Percentiles rank a stretch among this genome's conserved stretches.
Evolutionary conservation across 2,888 invertebrate species (phyloP).

Genomic region (Sepioteuthis lessoniana): DNA sequence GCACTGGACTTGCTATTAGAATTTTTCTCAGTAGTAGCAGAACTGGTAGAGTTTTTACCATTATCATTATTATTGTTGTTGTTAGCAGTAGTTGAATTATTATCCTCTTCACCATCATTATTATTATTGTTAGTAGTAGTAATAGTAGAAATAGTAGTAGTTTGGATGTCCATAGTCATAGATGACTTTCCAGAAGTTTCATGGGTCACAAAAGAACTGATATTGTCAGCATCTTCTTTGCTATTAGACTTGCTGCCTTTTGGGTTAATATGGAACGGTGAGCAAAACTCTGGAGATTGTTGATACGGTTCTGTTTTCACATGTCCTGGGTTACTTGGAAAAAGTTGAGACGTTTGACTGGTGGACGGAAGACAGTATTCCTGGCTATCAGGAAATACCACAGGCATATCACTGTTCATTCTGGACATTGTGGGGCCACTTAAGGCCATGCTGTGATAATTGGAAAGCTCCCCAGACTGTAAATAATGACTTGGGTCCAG

Average conservation of each 20-base stretch:
- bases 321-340: neutral
- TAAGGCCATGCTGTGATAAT: constrained; percentile 34
- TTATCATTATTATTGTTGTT: neutral
- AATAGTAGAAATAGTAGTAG: neutral
- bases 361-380: constrained; percentile 49
- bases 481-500: constrained; percentile 44
- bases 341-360: constrained; percentile 35
- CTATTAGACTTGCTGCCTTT: neutral
- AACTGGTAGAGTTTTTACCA: neutral
- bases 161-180: neutral
- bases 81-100: constrained; percentile 16
- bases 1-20: neutral
- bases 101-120: neutral
- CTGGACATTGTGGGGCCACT: neutral
- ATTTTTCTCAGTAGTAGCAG: neutral
- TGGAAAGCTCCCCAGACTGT: constrained; percentile 37
- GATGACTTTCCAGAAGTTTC: constrained; percentile 24
- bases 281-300: neutral
- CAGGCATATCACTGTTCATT: constrained; percentile 43
- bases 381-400: constrained; percentile 44
- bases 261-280: neutral
- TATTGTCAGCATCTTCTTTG: neutral
- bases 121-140: neutral
- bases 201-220: constrained; percentile 35
- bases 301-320: constrained; percentile 48